Evolutionary conservation across 2,888 invertebrate genomes (phyloP).

Genomic region (Syrista parreyssii): DNA sequence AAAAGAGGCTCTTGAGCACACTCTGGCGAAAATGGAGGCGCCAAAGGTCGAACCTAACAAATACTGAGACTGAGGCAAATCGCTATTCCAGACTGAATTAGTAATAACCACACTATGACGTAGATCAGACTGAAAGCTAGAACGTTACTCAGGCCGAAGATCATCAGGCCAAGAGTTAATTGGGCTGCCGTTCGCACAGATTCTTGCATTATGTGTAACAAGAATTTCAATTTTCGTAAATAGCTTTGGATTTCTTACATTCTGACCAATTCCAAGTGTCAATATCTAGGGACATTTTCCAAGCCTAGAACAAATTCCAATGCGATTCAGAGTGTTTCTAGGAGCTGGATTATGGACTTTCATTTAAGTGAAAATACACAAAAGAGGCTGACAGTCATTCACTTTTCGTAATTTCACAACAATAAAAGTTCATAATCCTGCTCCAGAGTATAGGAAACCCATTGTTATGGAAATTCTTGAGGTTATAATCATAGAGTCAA

Average conservation of each 20-base stretch:
- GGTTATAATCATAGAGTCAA: background rate
- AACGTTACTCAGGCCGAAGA: slow-evolving; percentile 38
- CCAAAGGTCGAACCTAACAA: background rate
- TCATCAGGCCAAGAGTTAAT: slow-evolving; percentile 33
- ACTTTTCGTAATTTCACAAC: too few relatives aligned
- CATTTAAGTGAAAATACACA: too few relatives aligned
- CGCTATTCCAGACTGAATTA: slow-evolving; percentile 23
- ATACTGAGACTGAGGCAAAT: background rate
- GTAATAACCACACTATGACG: slow-evolving; percentile 34
- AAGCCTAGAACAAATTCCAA: background rate
- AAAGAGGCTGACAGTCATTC: too few relatives aligned
- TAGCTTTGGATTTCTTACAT: background rate
- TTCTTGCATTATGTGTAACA: slow-evolving; percentile 8
- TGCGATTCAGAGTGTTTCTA: background rate
- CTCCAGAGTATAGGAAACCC: background rate
- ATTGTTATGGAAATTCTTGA: background rate
- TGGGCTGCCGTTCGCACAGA: slow-evolving; percentile 29
- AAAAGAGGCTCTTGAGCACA: background rate
- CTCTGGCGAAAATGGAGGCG: background rate
- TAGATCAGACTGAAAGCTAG: slow-evolving; percentile 39
- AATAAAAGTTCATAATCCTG: too few relatives aligned
- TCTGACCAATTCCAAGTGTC: background rate
- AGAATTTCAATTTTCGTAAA: background rate
- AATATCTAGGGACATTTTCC: background rate
- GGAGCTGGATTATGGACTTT: too few relatives aligned